Base-by-base conservation (phyloP, 2,113 vertebrate genomes). In the Oryzias javanicus region DNA sequence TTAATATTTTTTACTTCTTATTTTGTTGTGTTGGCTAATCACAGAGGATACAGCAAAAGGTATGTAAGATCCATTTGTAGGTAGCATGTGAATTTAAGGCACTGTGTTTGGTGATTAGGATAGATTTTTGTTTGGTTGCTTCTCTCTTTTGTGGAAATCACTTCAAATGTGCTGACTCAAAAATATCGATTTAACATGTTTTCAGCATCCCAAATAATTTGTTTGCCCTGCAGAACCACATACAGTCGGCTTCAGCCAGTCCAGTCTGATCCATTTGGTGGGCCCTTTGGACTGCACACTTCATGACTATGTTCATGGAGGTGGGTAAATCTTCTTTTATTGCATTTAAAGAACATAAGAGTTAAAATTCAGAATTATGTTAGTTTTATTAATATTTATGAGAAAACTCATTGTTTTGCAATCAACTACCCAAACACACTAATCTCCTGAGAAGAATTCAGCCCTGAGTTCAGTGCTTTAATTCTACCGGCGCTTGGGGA, bases 181-280 rank as follows among this genome's bases (percentile, higher is more conserved):
- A 8, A 12, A 35, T 12, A 35, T 12, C 12, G 35, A 10, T 35
- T 35, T 10, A 35, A 3, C 10, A 35, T 35, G 35, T 2, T 6
- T 55, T 54, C 42, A 4, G 35, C 50, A 6, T 42, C 3, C 49
- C 68, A 15, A 58, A 1, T 64, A 22, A 7, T 64, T 15, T 76
- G 35, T 64, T 55, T 79, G 18, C n/a, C 27, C 68, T 83, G 16
- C 86, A 98, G 96, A 97, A 58, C 91, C 83, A 0, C 91, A 93
- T 84, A 96, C 95, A 0, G 93, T 98, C 18, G 93, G 91, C 74
- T 96, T 92, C 82, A 98, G 97, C 88, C 97, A 98, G 86, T 98
- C 95, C 67, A 98, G 92, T 84, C 81, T 99, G 89, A 98, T 99
- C 83, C 95, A 98, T 74, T 82, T 98, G 82, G 91, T 99, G 86